Conservation (phyloP, 2,797 vertebrate species). For the Rhinoraja longicauda region DNA sequence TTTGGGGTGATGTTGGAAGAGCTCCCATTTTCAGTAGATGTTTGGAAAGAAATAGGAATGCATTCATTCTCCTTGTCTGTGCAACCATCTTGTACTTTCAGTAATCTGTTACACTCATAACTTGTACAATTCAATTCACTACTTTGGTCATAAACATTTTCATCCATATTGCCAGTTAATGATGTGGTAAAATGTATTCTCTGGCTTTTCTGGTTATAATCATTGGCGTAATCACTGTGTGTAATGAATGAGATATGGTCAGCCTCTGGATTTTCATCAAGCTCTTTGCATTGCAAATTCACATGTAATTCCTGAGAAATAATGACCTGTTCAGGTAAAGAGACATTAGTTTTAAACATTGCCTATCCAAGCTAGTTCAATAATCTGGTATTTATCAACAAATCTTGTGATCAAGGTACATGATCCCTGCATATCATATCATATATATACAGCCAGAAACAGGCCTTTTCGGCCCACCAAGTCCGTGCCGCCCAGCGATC, state of each 20-base stretch:
- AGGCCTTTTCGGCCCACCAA: no score
- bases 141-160: not conserved
- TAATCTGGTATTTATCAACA: not conserved
- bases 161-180: not conserved
- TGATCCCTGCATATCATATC: no score
- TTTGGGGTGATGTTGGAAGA: not conserved
- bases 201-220: not conserved
- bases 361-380: no score
- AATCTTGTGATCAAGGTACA: not conserved
- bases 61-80: not conserved
- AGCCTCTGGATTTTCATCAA: not conserved
- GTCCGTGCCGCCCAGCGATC: no score
- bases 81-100: not conserved
- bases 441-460: no score
- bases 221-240: not conserved
- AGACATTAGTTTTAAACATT: not conserved
- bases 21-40: not conserved
- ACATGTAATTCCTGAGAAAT: conserved; percentile 4
- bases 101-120: not conserved
- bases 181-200: not conserved
- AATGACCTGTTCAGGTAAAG: not conserved
- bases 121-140: not conserved
- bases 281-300: not conserved
- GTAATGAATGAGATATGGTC: conserved; percentile 32
- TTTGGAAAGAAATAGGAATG: not conserved